A percentile compares a stretch with the other conserved stretches of the same genome.
Conservation (phyloP, 2,888 invertebrate species). For the Trissolcus japonicus region DNA sequence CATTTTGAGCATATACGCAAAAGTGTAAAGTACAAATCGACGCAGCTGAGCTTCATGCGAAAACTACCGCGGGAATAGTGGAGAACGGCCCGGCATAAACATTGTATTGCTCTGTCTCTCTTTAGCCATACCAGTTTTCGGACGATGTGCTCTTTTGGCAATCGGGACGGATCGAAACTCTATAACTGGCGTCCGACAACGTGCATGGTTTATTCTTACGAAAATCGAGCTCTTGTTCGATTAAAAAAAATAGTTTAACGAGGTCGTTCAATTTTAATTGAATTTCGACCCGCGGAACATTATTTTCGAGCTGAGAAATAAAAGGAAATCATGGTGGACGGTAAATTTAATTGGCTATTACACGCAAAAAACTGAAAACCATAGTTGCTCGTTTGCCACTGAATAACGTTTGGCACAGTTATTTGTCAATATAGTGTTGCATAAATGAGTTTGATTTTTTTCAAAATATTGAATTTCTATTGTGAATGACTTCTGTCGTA, state of each 20-base stretch:
- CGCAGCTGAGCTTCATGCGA: slow-evolving; percentile 50
- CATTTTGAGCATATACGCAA: slow-evolving; percentile 58
- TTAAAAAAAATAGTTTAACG: not conserved
- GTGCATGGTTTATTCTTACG: slow-evolving; percentile 40
- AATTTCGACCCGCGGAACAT: slow-evolving; percentile 5
- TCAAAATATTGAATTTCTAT: too few relatives aligned
- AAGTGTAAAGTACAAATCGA: slow-evolving; percentile 58
- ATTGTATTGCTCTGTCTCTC: slow-evolving; percentile 13
- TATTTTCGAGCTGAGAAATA: slow-evolving; percentile 1
- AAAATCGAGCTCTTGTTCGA: slow-evolving; percentile 14
- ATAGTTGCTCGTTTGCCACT: too few relatives aligned
- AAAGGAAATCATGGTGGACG: not conserved
- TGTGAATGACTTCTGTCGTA: too few relatives aligned
- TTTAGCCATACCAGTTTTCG: not conserved
- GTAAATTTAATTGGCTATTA: too few relatives aligned
- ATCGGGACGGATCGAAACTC: slow-evolving; percentile 42
- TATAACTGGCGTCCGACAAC: slow-evolving; percentile 39
- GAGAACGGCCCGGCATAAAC: slow-evolving; percentile 50
- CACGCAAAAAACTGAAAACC: too few relatives aligned
- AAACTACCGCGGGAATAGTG: slow-evolving; percentile 50
- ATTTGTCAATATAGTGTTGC: too few relatives aligned
- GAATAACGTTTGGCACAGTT: too few relatives aligned
- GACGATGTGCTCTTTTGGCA: slow-evolving; percentile 33
- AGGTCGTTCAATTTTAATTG: slow-evolving; percentile 6
- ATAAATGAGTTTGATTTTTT: too few relatives aligned